phyloP scores from a whole-genome alignment of 64 coral and sea anemone species.

The Astreopora myriophthalma region DNA sequence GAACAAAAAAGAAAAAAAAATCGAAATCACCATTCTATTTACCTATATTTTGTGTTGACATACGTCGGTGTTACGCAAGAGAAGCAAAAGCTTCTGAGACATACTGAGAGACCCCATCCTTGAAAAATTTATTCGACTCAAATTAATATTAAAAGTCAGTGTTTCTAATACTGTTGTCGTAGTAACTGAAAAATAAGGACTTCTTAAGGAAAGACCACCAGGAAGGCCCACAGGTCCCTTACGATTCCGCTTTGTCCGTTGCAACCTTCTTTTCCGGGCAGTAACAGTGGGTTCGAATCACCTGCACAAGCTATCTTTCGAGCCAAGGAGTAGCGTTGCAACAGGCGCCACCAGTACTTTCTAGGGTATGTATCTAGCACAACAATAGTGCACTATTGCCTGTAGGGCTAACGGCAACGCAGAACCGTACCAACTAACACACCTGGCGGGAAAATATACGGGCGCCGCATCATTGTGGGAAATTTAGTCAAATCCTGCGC shows the following conservation, averaged over 20 bases:
- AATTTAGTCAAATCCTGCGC: background rate
- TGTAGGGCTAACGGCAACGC: background rate
- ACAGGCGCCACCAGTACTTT: conserved; percentile 25
- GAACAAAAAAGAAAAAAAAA: background rate
- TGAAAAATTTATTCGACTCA: background rate
- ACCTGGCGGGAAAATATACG: background rate
- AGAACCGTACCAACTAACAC: background rate
- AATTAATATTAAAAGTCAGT: background rate
- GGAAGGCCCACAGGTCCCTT: conserved; percentile 14
- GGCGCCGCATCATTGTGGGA: background rate
- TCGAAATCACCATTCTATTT: background rate
- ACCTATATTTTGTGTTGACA: background rate
- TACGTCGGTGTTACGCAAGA: background rate
- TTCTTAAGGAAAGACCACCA: background rate
- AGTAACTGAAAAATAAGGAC: background rate
- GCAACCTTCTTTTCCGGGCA: conserved; percentile 1
- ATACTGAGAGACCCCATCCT: background rate
- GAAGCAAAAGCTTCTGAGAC: background rate
- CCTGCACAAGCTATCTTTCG: background rate
- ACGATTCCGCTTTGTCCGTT: no score
- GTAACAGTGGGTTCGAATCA: background rate
- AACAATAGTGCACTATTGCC: background rate
- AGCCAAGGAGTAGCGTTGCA: background rate
- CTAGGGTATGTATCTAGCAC: background rate
- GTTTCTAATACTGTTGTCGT: background rate